Evolutionary conservation across 2,113 vertebrate species (phyloP).

Genomic region (Phaethon lepturus): DNA sequence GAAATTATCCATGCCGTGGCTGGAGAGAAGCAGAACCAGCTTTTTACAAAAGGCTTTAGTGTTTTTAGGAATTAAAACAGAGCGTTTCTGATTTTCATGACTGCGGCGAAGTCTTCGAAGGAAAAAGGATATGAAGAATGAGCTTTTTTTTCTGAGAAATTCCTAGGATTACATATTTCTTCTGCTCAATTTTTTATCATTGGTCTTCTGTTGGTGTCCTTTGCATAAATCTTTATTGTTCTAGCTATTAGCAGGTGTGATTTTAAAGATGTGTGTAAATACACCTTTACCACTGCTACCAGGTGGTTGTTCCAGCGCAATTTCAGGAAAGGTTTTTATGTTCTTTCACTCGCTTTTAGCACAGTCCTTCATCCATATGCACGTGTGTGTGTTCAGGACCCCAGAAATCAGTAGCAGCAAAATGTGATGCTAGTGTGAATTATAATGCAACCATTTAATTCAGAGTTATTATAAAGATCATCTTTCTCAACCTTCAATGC

Average conservation of each 20-base stretch:
- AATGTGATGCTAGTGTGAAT: background rate
- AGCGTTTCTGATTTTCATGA: background rate
- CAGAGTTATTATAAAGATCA: background rate
- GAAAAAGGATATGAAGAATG: background rate
- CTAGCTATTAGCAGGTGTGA: background rate
- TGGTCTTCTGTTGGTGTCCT: background rate
- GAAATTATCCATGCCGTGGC: background rate
- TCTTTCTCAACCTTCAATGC: background rate
- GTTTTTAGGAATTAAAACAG: background rate
- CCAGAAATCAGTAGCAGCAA: background rate
- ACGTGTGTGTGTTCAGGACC: background rate
- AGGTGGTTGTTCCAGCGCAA: background rate
- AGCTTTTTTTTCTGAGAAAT: background rate
- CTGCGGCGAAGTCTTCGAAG: background rate
- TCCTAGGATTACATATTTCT: background rate
- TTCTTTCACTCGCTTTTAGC: background rate
- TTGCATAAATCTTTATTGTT: background rate
- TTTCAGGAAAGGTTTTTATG: background rate
- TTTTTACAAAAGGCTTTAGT: background rate
- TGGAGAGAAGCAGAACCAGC: background rate
- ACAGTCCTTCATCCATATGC: background rate
- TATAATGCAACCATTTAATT: background rate
- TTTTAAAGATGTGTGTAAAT: background rate
- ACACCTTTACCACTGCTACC: background rate
- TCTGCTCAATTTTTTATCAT: background rate